Evolutionary conservation across 2,113 vertebrate genomes (phyloP).

Genomic region (Pangasianodon hypophthalmus): DNA sequence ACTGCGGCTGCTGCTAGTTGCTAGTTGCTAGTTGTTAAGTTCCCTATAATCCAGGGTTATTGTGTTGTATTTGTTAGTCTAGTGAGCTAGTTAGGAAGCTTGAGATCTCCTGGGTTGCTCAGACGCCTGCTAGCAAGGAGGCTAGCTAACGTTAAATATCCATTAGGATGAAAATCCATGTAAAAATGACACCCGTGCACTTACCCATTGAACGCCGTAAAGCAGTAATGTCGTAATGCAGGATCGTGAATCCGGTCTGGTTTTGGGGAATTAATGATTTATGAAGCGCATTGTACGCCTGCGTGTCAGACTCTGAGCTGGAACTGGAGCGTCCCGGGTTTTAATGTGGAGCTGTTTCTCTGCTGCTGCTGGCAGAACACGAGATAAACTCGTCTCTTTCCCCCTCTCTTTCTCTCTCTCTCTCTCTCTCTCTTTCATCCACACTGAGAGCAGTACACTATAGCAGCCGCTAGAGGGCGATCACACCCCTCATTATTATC

Average conservation of each 20-base stretch:
- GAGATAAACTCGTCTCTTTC: conserved; percentile 13
- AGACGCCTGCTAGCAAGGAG: conserved; percentile 12
- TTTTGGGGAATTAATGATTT: neutral
- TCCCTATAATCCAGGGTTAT: neutral
- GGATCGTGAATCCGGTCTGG: neutral
- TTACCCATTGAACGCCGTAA: conserved; percentile 32
- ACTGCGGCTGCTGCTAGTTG: neutral
- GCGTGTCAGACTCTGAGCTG: neutral
- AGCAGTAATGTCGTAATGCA: neutral
- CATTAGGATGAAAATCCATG: neutral
- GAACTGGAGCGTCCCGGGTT: conserved; percentile 29
- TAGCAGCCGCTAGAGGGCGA: conserved; percentile 13
- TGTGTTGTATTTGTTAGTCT: neutral
- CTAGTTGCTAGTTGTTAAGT: neutral
- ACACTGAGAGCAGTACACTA: neutral
- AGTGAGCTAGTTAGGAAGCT: neutral
- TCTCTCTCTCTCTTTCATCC: neutral
- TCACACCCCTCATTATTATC: neutral
- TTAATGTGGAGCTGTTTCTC: conserved; percentile 23
- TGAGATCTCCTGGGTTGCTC: neutral
- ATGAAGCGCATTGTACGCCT: neutral
- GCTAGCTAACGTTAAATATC: conserved; percentile 8
- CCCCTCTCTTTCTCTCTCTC: neutral
- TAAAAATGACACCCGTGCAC: conserved; percentile 26
- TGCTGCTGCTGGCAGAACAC: conserved; percentile 19